Percentiles rank a stretch among this genome's conserved stretches.
These are phyloP conservation scores for Pipa parva DNA, from an alignment of 2,113 vertebrate genomes.

Conservation along the genomic window DNA sequence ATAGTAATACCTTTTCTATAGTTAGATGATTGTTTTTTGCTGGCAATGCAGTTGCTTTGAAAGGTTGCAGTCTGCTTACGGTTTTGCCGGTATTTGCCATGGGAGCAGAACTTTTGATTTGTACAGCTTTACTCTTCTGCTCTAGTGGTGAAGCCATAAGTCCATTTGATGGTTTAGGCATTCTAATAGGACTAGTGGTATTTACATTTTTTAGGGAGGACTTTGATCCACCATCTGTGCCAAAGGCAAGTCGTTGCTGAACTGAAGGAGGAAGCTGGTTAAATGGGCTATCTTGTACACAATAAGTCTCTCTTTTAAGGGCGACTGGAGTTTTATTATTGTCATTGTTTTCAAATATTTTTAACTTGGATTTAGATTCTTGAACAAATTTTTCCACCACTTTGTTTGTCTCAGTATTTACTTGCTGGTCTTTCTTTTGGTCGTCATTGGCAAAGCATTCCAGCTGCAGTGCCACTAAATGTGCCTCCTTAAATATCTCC, in stretches of 20 bases:
- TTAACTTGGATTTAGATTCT: slow-evolving; percentile 64
- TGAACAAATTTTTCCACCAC: slow-evolving; percentile 66
- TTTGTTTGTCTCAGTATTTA: slow-evolving; percentile 7
- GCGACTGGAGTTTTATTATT: slow-evolving; percentile 57
- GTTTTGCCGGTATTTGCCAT: background rate
- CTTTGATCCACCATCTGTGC: background rate
- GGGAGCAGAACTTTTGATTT: slow-evolving; percentile 4
- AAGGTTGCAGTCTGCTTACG: slow-evolving; percentile 24
- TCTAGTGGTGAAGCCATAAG: background rate
- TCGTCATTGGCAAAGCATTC: slow-evolving; percentile 48
- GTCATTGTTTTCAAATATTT: slow-evolving; percentile 55
- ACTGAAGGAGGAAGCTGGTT: slow-evolving; percentile 57
- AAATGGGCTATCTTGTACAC: slow-evolving; percentile 66
- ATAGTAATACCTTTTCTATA: slow-evolving; percentile 57
- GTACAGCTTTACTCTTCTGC: slow-evolving; percentile 32
- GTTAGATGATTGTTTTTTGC: slow-evolving; percentile 46
- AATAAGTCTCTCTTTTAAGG: slow-evolving; percentile 72
- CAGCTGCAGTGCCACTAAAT: slow-evolving; percentile 67
- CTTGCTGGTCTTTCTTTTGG: background rate
- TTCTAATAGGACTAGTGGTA: slow-evolving; percentile 53
- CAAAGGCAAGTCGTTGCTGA: slow-evolving; percentile 47
- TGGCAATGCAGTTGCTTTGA: slow-evolving; percentile 21
- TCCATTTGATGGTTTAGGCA: slow-evolving; percentile 36
- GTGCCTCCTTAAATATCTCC: slow-evolving; percentile 82
- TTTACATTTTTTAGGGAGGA: background rate